phyloP scores from a whole-genome alignment of 2,797 vertebrate species.

The Myotis myotis region DNA sequence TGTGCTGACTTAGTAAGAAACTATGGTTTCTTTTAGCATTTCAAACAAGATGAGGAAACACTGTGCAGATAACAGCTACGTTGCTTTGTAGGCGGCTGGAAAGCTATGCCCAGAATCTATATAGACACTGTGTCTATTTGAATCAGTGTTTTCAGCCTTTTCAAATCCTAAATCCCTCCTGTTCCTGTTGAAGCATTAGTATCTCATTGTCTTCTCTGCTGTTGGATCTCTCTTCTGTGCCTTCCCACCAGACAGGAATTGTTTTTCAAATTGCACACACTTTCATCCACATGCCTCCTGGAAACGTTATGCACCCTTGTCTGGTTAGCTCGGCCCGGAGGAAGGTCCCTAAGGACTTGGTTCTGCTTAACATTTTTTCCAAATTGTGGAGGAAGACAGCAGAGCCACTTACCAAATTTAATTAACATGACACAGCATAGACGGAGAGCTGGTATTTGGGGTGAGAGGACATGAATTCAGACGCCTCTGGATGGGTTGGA shows the following conservation, averaged over 20 bases:
- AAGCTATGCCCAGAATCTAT: not conserved
- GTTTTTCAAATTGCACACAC: not conserved
- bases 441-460: not conserved
- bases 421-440: not conserved
- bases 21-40: not conserved
- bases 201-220: not conserved
- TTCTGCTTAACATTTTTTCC: not conserved
- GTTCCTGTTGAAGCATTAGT: not conserved
- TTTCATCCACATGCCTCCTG: not conserved
- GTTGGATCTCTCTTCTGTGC: not conserved
- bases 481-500: not conserved
- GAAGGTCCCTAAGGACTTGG: not conserved
- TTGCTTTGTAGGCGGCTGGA: not conserved
- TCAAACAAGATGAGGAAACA: not conserved
- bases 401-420: not conserved
- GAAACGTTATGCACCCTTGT: not conserved
- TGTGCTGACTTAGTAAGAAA: not conserved
- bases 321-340: not conserved
- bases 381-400: not conserved
- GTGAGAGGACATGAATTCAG: not conserved
- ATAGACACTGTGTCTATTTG: not conserved
- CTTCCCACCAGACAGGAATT: not conserved
- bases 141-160: not conserved
- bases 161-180: not conserved
- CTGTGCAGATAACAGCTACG: not conserved